Evolutionary conservation across 2,888 invertebrate genomes (phyloP).

Genomic region (Hedychridium roseum): DNA sequence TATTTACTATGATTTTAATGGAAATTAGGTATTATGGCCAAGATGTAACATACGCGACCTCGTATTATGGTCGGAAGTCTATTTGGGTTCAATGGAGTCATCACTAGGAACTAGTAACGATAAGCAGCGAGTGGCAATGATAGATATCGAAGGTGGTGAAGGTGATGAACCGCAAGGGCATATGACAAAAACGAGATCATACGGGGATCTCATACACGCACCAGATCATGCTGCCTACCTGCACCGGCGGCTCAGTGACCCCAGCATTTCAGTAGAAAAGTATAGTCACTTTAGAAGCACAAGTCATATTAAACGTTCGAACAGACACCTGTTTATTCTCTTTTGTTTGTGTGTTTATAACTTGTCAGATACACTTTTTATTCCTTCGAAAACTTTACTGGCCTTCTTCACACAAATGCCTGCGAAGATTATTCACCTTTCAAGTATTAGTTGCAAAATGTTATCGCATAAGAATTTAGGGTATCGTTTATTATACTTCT

Average conservation of each 20-base stretch:
- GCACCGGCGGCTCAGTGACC: slow-evolving; percentile 84
- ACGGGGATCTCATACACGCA: slow-evolving; percentile 80
- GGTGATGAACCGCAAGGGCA: slow-evolving; percentile 63
- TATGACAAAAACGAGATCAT: slow-evolving; percentile 86
- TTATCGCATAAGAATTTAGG: too few relatives aligned
- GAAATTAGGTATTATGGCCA: slow-evolving; percentile 88
- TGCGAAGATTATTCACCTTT: too few relatives aligned
- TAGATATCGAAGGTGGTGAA: slow-evolving; percentile 57
- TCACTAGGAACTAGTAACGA: slow-evolving; percentile 61
- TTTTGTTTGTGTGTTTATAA: too few relatives aligned
- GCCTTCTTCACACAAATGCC: too few relatives aligned
- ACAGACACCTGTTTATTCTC: too few relatives aligned
- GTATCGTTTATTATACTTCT: too few relatives aligned
- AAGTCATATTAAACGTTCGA: too few relatives aligned
- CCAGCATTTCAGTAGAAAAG: slow-evolving; percentile 82
- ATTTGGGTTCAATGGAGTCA: slow-evolving; percentile 70
- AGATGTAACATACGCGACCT: slow-evolving; percentile 85
- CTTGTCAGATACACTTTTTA: too few relatives aligned
- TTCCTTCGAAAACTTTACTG: too few relatives aligned
- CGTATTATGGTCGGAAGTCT: slow-evolving; percentile 85
- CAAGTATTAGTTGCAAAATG: too few relatives aligned
- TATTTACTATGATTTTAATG: too few relatives aligned
- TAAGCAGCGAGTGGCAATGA: slow-evolving; percentile 54
- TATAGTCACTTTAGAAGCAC: too few relatives aligned
- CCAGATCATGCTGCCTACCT: slow-evolving; percentile 68